Percentiles rank a stretch among this genome's conserved stretches.
phyloP scores from a whole-genome alignment of 2,797 vertebrate genomes.

The Acipenser transmontanus region DNA sequence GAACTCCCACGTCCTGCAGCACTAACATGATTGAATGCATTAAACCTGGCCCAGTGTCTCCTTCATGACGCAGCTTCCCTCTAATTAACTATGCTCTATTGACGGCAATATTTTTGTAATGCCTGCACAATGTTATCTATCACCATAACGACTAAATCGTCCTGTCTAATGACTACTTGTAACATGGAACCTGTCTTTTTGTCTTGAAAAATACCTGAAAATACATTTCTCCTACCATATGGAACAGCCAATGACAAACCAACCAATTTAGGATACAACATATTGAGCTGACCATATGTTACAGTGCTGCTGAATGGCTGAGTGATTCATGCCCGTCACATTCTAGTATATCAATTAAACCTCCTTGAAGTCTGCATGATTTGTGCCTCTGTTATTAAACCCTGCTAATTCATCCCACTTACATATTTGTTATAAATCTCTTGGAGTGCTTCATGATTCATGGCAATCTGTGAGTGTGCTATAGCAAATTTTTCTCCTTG shows the following conservation, averaged over 20 bases:
- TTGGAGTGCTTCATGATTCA: constrained; percentile 84
- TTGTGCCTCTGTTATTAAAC: constrained; percentile 95
- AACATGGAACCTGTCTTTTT: too few species aligned
- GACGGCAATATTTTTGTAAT: too few species aligned
- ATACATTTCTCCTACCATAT: constrained; percentile 55
- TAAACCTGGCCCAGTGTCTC: too few species aligned
- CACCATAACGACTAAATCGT: too few species aligned
- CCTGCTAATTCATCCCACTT: constrained; percentile 92
- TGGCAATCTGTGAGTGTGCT: constrained; percentile 80
- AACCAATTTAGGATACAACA: constrained; percentile 74
- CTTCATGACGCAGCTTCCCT: too few species aligned
- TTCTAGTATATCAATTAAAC: constrained; percentile 92
- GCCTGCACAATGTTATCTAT: too few species aligned
- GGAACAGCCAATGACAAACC: constrained; percentile 70
- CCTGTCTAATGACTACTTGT: too few species aligned
- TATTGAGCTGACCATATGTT: constrained; percentile 86
- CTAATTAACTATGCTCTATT: too few species aligned
- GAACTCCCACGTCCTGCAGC: too few species aligned
- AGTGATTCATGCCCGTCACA: constrained; percentile 89
- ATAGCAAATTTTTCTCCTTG: constrained; percentile 91
- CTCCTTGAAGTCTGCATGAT: constrained; percentile 87
- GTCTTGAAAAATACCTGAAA: too few species aligned
- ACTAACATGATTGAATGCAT: too few species aligned
- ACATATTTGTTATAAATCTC: constrained; percentile 94
- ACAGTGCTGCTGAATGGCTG: constrained; percentile 67